Evolutionary conservation across 2,888 invertebrate species (phyloP), one percentile per base, ranked within the genome.

Genomic region (Agriopis marginaria): DNA sequence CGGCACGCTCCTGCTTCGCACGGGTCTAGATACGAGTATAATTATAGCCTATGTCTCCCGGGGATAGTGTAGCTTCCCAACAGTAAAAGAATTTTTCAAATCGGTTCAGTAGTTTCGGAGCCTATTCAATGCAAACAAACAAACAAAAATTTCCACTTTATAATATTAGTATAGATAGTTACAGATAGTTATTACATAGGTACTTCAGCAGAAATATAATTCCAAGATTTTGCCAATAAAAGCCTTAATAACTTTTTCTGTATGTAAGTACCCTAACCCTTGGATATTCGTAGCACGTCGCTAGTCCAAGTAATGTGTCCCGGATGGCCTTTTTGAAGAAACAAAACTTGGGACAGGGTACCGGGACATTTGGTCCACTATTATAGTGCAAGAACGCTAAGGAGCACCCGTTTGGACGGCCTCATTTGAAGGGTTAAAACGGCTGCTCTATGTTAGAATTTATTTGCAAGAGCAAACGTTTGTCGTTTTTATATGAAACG

Each of bases 311-410:
- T 86, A 86, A 86, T 84, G 85, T 84, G 82, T 77, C 81, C 80
- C 77, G 75, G 75, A 80, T 80, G 79, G 82, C 80, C 82, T 82
- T 87, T 87, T 86, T 81, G 79, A 86, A 86, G 86, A 86, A 86
- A 86, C 85, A 86, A 86, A 87, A 86, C 84, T 86, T 79, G 79
- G 78, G 76, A 70, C 73, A 56, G 66, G 42, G 39, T 66, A 64
- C 23, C 70, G 70, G 69, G 69, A 70, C 71, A 70, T 72, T 74
- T 68, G 72, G 64, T 51, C 67, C 70, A 68, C 60, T 72, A 58
- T 68, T 65, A 66, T 75, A 70, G 73, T 71, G 68, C 66, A 71
- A 75, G 74, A 77, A 76, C 40, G 56, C 63, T 40, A 53, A 60
- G 59, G 55, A 61, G 55, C 63, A 66, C 5, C 61, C 32, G 63